Conservation (phyloP, 2,888 invertebrate genomes). For the Leucophenga montana region DNA sequence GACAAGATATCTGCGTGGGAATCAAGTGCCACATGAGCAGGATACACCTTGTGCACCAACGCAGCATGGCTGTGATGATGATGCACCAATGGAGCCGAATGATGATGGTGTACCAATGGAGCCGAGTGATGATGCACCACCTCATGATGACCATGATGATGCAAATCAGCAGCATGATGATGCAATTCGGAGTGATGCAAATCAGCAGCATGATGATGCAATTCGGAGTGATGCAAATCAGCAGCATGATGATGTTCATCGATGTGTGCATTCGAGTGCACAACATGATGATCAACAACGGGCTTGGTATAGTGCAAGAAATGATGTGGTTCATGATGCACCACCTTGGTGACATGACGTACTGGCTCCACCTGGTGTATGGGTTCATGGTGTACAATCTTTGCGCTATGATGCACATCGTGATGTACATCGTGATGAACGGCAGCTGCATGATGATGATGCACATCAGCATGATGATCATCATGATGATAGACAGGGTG, state of each 20-base stretch:
- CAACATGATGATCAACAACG: conserved; percentile 68
- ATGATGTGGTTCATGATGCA: conserved; percentile 71
- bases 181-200: conserved; percentile 50
- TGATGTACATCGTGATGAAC: conserved; percentile 45
- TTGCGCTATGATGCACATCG: conserved; percentile 59
- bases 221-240: conserved; percentile 53
- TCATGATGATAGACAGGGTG: conserved; percentile 63
- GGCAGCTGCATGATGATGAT: conserved; percentile 41
- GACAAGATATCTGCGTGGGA: conserved; percentile 61
- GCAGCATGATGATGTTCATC: conserved; percentile 61
- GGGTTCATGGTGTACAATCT: conserved; percentile 67
- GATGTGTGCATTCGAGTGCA: conserved; percentile 62
- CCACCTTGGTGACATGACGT: conserved; percentile 70
- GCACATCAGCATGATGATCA: conserved; percentile 49
- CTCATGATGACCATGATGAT: conserved; percentile 46
- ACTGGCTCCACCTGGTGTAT: conserved; percentile 70
- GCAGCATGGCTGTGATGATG: conserved; percentile 58
- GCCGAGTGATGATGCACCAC: conserved; percentile 34
- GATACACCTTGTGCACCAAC: conserved; percentile 58
- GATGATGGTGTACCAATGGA: conserved; percentile 38
- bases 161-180: conserved; percentile 23
- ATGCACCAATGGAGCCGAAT: conserved; percentile 57
- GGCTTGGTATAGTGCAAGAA: conserved; percentile 68
- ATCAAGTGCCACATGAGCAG: conserved; percentile 61
- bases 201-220: conserved; percentile 44